phyloP scores from a whole-genome alignment of 2,797 vertebrate species.

The Eulemur mongoz region DNA sequence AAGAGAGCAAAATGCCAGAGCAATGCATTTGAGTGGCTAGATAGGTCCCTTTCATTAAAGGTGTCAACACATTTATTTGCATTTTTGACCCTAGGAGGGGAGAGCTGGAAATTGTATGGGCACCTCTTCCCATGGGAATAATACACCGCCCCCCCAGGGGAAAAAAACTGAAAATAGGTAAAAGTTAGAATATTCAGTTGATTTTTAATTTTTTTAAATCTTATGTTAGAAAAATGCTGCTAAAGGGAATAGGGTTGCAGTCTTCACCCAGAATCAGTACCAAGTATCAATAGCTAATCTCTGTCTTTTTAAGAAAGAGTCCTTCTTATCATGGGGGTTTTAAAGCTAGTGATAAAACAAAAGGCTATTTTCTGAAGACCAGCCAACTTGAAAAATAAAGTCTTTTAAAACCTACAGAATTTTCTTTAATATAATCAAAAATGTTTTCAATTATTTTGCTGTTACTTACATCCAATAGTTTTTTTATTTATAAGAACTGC shows the following conservation, averaged over 20 bases:
- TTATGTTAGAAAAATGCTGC: slow-evolving; percentile 79
- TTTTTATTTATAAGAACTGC: slow-evolving; percentile 46
- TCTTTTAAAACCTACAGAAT: slow-evolving; percentile 56
- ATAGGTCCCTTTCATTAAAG: background rate
- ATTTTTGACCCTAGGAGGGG: background rate
- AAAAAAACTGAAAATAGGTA: slow-evolving; percentile 61
- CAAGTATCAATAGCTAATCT: slow-evolving; percentile 83
- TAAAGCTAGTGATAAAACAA: slow-evolving; percentile 80
- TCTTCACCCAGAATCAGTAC: slow-evolving; percentile 74
- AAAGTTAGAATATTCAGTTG: slow-evolving; percentile 78
- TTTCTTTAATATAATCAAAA: slow-evolving; percentile 67
- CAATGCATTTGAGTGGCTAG: background rate
- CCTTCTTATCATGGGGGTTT: slow-evolving; percentile 77
- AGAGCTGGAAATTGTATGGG: background rate
- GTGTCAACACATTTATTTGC: slow-evolving; percentile 17
- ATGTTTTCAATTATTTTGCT: slow-evolving; percentile 56
- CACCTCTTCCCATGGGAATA: background rate
- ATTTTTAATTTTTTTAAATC: slow-evolving; percentile 79
- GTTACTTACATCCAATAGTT: slow-evolving; percentile 30
- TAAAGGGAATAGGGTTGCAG: slow-evolving; percentile 62
- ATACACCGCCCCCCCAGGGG: background rate
- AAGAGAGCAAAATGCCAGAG: background rate
- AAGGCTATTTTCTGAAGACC: slow-evolving; percentile 76
- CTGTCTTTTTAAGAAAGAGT: slow-evolving; percentile 80
- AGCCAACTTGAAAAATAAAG: slow-evolving; percentile 73